Evolutionary conservation across 1,140 invertebrate species (phyloP), one percentile per base, ranked within the genome.

Genomic region (Helicoverpa armigera): DNA sequence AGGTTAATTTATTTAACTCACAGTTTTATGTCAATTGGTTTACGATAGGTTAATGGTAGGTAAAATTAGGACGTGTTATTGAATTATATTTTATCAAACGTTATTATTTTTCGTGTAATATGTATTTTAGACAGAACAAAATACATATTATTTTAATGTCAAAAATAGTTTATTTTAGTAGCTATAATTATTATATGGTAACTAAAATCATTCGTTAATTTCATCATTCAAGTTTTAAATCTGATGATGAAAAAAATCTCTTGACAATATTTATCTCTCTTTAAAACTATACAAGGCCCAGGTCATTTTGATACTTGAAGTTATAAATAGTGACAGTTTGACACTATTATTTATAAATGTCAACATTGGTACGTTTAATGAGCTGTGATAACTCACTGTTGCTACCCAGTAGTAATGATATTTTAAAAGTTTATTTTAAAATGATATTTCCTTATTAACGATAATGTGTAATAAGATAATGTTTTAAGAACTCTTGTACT

Each of bases 381-480:
- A 63, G 29, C 35, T 65, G 3, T 58, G 56, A 58, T 11, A 65
- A 43, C 4, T 43, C 14, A 65, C 43, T 65, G 63, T 65, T 65
- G 63, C 63, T 65, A 65, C 11, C 63, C 63, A 9, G 16, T 10
- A 50, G 16, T 16, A 10, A 67, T 13, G 50, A 50, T 50, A 18
- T 50, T 16, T 67, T 10, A 50, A 16, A n/a, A 14, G 35, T 10
- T 50, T 51, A 69, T 50, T 69, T 69, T 11, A 67, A 43, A 69
- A 69, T 51, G 51, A 69, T 69, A 69, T 69, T 69, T 53, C 67
- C 50, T 70, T 70, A 70, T 53, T 70, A 13, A 70, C 10, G 50
- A 70, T 70, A 70, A 70, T 18, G 67, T 18, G 50, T 53, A 18
- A 70, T 53, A 51, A 69, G 50, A 12, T 70, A 43, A 43, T 14